Base-by-base conservation (phyloP, 2,888 invertebrate genomes). In the Amorpha juglandis region DNA sequence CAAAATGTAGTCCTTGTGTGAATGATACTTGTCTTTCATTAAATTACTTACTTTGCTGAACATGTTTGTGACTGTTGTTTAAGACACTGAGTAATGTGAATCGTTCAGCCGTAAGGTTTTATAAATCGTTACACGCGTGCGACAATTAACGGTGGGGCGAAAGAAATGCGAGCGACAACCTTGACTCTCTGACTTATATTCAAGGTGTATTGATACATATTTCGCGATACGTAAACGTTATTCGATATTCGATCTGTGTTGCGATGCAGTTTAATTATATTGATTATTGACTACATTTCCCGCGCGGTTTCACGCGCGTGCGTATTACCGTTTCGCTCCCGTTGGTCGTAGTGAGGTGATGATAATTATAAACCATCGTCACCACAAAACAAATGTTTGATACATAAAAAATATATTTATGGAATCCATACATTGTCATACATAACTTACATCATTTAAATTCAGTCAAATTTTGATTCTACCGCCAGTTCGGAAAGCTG, bases 1-100 rank as follows among this genome's bases (percentile, higher is more conserved):
- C 4, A 27, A 27, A 27, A 27, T 27, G 27, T 27, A 27, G 4
- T 27, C 4, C 27, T 27, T 27, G 27, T 27, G 27, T n/a, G 27
- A 27, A 4, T 27, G 4, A 4, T 27, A 27, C 4, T 27, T 27
- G 14, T 51, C 21, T 35, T 63, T 50, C 16, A 63, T 58, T 63
- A 14, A 38, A 48, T 62, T 63, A 86, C 89, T 87, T 69, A 89
- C 89, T 88, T 88, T 88, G 82, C 83, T 87, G 80, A 87, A 87
- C 89, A 89, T 89, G 77, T 83, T 87, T 82, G 69, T 62, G 75
- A 83, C 80, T 83, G 75, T 79, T 74, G 80, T 82, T 77, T 79
- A 78, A 72, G 77, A 75, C 78, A 79, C 80, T 81, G 85, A 89
- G 88, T 89, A 82, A 82, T 89, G 81, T 84, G 81, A 84, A 79